These are phyloP conservation scores for Aspiorhynchus laticeps DNA, from an alignment of 2,113 vertebrate genomes.

Conservation along the genomic window DNA sequence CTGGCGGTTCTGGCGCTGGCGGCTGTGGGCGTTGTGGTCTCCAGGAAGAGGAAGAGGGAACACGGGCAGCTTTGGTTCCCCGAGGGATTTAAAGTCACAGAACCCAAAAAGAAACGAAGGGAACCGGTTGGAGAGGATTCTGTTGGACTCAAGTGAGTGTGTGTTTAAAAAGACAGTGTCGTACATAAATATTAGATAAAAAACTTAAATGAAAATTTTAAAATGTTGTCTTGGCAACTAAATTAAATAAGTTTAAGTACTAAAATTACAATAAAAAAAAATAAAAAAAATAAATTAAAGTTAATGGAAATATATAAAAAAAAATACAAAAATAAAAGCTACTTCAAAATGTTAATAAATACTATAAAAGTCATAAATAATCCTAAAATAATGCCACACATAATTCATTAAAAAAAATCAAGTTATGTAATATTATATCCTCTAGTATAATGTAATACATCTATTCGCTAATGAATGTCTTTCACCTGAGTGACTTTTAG, in stretches of 20 bases:
- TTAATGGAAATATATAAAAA: not conserved
- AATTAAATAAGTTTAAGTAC: not conserved
- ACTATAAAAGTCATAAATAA: too few relatives aligned
- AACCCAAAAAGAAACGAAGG: slow-evolving; percentile 94
- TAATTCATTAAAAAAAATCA: too few relatives aligned
- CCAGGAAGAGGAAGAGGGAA: slow-evolving; percentile 88
- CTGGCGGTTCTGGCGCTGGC: slow-evolving; percentile 80
- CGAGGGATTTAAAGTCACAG: slow-evolving; percentile 92
- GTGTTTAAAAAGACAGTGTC: not conserved
- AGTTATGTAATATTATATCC: too few relatives aligned
- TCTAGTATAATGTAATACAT: too few relatives aligned
- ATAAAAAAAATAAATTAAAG: not conserved
- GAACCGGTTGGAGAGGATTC: slow-evolving; percentile 95
- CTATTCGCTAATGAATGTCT: too few relatives aligned
- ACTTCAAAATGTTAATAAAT: too few relatives aligned
- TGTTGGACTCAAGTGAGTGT: slow-evolving; percentile 91
- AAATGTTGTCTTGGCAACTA: not conserved
- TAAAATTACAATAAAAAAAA: not conserved
- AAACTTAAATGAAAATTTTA: not conserved
- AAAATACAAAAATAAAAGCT: not conserved
- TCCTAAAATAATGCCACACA: too few relatives aligned
- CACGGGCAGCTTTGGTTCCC: slow-evolving; percentile 98
- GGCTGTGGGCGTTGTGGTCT: slow-evolving; percentile 87
- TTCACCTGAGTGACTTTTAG: not conserved
- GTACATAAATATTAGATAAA: not conserved